Percentiles rank a stretch among this genome's conserved stretches.
Evolutionary conservation across 2,888 invertebrate species (phyloP).

Genomic region (Pollenia labialis): DNA sequence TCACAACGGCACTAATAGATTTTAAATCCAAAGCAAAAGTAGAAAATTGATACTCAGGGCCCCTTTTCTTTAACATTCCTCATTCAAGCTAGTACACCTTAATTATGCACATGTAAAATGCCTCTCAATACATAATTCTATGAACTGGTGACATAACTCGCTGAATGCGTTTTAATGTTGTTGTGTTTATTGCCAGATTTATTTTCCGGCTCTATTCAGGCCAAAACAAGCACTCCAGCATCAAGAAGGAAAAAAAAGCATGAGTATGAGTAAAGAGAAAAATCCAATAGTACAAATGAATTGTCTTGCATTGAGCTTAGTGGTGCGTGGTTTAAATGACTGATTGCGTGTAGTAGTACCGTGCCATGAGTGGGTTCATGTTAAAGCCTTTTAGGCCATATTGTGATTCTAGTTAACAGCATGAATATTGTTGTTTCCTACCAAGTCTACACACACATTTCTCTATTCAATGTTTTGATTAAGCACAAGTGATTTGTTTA

Average conservation of each 20-base stretch:
- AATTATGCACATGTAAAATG: not conserved
- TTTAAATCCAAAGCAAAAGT: not conserved
- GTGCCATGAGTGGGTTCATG: slow-evolving; percentile 72
- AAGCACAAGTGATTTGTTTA: slow-evolving; percentile 75
- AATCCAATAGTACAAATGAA: slow-evolving; percentile 35
- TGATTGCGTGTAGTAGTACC: slow-evolving; percentile 73
- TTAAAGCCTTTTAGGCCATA: slow-evolving; percentile 73
- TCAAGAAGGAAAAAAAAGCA: not conserved
- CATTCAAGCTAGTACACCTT: not conserved
- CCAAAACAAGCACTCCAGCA: slow-evolving; percentile 1
- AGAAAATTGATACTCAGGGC: not conserved
- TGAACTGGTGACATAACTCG: slow-evolving; percentile 61
- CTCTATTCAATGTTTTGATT: slow-evolving; percentile 70
- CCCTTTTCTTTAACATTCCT: not conserved
- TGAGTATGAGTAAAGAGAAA: slow-evolving; percentile 3
- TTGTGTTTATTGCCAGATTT: slow-evolving; percentile 56
- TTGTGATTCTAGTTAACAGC: slow-evolving; percentile 72
- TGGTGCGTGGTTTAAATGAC: slow-evolving; percentile 72
- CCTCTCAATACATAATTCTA: slow-evolving; percentile 25
- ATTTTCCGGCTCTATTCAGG: slow-evolving; percentile 1
- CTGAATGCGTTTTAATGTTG: slow-evolving; percentile 64
- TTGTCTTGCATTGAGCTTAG: slow-evolving; percentile 59
- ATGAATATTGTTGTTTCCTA: slow-evolving; percentile 36
- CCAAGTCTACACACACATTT: slow-evolving; percentile 19
- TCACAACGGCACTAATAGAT: too few species aligned